Evolutionary conservation across 1,140 invertebrate genomes (phyloP).

Genomic region (Drosophila kepulauana): DNA sequence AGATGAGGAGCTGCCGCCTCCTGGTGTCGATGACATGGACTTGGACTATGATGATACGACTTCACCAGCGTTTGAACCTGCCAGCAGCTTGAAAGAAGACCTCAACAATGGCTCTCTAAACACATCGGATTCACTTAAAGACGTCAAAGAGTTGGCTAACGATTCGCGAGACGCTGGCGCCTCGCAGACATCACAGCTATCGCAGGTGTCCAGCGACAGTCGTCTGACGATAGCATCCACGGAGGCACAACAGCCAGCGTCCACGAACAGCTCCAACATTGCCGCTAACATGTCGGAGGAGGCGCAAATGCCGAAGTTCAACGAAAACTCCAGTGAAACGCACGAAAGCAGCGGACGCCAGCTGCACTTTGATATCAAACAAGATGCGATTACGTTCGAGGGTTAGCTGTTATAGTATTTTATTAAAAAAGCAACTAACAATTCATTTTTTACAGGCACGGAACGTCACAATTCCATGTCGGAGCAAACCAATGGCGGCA

Average conservation of each 20-base stretch:
- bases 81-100: constrained; percentile 48
- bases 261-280: constrained; percentile 27
- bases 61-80: constrained; percentile 89
- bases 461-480: constrained; percentile 69
- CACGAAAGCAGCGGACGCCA: constrained; percentile 40
- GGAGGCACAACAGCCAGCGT: constrained; percentile 36
- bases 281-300: constrained; percentile 79
- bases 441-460: constrained; percentile 56
- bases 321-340: constrained; percentile 72
- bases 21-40: constrained; percentile 86
- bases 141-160: constrained; percentile 39
- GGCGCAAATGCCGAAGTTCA: constrained; percentile 83
- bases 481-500: constrained; percentile 26
- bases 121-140: constrained; percentile 71
- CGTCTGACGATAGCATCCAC: constrained; percentile 85
- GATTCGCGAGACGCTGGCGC: constrained; percentile 58
- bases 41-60: constrained; percentile 88
- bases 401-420: constrained; percentile 26
- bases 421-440: not conserved
- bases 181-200: constrained; percentile 86
- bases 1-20: constrained; percentile 62
- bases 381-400: constrained; percentile 84
- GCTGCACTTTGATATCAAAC: constrained; percentile 83
- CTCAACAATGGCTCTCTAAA: constrained; percentile 61
- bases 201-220: constrained; percentile 88